phyloP scores from a whole-genome alignment of 2,888 invertebrate genomes.

The Diarsia rubi region DNA sequence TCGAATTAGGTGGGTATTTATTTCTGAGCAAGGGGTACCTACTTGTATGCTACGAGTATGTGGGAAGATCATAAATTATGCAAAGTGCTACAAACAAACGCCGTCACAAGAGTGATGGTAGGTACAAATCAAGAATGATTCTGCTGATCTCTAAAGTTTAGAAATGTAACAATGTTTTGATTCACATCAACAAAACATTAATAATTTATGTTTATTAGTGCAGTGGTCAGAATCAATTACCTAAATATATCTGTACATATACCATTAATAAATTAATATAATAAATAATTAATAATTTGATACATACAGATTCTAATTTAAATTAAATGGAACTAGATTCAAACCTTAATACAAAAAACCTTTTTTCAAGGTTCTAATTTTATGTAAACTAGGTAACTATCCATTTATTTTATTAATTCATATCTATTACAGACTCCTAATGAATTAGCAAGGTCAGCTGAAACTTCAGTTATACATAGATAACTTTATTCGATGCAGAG shows the following conservation, averaged over 20 bases:
- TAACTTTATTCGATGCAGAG: neutral
- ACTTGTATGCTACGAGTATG: neutral
- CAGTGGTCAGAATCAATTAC: too few relatives aligned
- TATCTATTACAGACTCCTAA: neutral
- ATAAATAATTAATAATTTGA: too few relatives aligned
- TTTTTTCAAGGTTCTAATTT: too few relatives aligned
- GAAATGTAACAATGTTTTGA: neutral
- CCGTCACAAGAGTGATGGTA: neutral
- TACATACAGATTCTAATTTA: too few relatives aligned
- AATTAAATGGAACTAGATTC: too few relatives aligned
- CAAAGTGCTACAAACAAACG: neutral
- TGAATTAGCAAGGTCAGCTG: neutral
- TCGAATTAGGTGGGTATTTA: neutral
- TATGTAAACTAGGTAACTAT: too few relatives aligned
- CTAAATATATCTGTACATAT: too few relatives aligned
- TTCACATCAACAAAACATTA: neutral
- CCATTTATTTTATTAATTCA: too few relatives aligned
- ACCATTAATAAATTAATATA: too few relatives aligned
- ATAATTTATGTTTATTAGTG: too few relatives aligned
- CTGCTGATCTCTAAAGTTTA: neutral
- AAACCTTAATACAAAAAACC: too few relatives aligned
- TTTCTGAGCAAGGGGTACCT: neutral
- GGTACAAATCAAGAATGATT: constrained; percentile 9
- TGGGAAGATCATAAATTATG: neutral
- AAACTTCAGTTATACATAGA: neutral